phyloP scores from a whole-genome alignment of 2,113 vertebrate species.

The Oncorhynchus kisutch region DNA sequence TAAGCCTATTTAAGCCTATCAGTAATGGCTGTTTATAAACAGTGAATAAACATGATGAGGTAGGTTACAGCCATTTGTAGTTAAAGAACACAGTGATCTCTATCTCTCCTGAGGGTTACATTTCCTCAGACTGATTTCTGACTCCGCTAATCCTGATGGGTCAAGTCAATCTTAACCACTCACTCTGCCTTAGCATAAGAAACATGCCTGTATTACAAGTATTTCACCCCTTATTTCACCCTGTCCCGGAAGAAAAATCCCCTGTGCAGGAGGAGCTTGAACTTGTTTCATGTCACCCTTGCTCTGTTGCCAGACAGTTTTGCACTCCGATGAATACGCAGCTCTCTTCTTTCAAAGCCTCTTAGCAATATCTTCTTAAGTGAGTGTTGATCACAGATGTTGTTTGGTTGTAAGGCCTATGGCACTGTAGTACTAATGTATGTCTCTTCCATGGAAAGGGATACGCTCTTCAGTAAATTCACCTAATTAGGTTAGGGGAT shows the following conservation, averaged over 20 bases:
- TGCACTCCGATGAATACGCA: slow-evolving; percentile 59
- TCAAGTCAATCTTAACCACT: slow-evolving; percentile 31
- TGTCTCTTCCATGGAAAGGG: slow-evolving; percentile 12
- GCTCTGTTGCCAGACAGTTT: slow-evolving; percentile 70
- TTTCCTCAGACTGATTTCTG: slow-evolving; percentile 51
- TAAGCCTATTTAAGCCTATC: too few species aligned
- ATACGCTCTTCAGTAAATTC: slow-evolving; percentile 33
- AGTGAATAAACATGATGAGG: background rate
- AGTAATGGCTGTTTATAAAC: too few species aligned
- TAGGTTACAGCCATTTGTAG: slow-evolving; percentile 30
- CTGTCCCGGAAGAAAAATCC: slow-evolving; percentile 40
- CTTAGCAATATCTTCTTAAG: slow-evolving; percentile 59
- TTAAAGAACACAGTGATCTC: slow-evolving; percentile 48
- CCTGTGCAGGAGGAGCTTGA: slow-evolving; percentile 43
- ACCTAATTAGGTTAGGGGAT: slow-evolving; percentile 39
- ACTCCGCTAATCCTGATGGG: slow-evolving; percentile 48
- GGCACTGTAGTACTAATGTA: slow-evolving; percentile 13
- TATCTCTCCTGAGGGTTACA: slow-evolving; percentile 39
- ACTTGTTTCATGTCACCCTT: slow-evolving; percentile 27
- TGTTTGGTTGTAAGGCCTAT: slow-evolving; percentile 13
- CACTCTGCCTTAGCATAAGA: slow-evolving; percentile 46
- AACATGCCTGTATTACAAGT: slow-evolving; percentile 32
- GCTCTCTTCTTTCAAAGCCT: slow-evolving; percentile 66
- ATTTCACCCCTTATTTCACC: slow-evolving; percentile 35
- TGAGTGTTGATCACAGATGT: slow-evolving; percentile 45